Conservation (phyloP, 2,797 vertebrate species). For the Siniperca undulata region DNA sequence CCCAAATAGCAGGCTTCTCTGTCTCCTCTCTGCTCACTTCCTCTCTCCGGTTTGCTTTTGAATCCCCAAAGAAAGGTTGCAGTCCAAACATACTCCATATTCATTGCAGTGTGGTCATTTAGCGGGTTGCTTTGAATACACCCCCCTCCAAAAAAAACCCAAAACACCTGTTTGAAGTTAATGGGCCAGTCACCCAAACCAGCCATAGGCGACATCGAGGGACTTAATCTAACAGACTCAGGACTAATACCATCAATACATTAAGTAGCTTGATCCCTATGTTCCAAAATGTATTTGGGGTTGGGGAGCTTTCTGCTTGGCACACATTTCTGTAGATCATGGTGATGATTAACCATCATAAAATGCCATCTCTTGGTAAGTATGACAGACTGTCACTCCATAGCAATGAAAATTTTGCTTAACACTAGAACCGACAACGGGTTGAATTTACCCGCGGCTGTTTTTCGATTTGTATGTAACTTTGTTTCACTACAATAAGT, state of each 20-base stretch:
- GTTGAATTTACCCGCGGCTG: too few species aligned
- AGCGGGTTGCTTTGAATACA: slow-evolving; percentile 44
- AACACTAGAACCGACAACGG: too few species aligned
- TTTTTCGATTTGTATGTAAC: too few species aligned
- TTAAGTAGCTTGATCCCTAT: slow-evolving; percentile 75
- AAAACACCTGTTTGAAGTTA: slow-evolving; percentile 55
- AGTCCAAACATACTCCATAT: slow-evolving; percentile 51
- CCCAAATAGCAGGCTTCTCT: slow-evolving; percentile 55
- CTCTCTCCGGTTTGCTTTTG: slow-evolving; percentile 34
- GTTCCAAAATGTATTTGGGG: slow-evolving; percentile 62
- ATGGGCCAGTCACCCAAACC: slow-evolving; percentile 61
- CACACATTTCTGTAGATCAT: slow-evolving; percentile 66
- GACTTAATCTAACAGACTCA: slow-evolving; percentile 74
- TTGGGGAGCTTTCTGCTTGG: slow-evolving; percentile 44
- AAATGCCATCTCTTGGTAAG: slow-evolving; percentile 39
- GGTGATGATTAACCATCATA: too few species aligned
- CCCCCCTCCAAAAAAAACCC: not conserved
- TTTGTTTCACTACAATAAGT: too few species aligned
- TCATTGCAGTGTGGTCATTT: slow-evolving; percentile 56
- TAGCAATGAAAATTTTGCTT: slow-evolving; percentile 41
- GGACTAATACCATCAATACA: slow-evolving; percentile 77
- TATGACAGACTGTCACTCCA: slow-evolving; percentile 39
- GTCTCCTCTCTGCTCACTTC: slow-evolving; percentile 21
- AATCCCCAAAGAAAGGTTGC: slow-evolving; percentile 52
- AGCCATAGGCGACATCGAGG: slow-evolving; percentile 59